Percentiles rank a stretch among this genome's conserved stretches.
Evolutionary conservation across 2,888 invertebrate species (phyloP).

Genomic region (Penaeus monodon): DNA sequence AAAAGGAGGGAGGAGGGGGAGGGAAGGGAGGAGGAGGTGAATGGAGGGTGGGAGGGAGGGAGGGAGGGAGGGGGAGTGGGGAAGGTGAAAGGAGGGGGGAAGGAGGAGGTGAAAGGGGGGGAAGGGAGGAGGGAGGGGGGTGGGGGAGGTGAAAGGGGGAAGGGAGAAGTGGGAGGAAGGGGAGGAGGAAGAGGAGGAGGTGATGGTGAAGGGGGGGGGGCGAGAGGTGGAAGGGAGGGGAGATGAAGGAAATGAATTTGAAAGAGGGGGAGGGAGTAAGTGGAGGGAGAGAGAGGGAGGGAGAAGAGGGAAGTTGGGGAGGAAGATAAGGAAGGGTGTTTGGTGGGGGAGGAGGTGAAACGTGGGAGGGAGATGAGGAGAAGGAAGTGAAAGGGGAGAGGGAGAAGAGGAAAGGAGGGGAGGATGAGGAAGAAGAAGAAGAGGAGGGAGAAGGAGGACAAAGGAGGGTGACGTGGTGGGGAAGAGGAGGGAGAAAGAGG

Average conservation of each 20-base stretch:
- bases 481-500: no score
- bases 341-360: neutral
- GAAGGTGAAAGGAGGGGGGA: no score
- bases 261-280: no score
- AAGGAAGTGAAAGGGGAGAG: no score
- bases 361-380: fast-evolving
- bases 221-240: no score
- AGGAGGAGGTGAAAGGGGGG: neutral
- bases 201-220: neutral
- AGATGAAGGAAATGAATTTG: no score
- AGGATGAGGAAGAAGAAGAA: no score
- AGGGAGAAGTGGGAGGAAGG: neutral
- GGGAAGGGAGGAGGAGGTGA: neutral
- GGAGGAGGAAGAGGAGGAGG: neutral
- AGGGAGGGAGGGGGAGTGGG: neutral
- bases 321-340: neutral
- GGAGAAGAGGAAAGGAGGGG: no score
- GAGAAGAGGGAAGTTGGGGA: neutral
- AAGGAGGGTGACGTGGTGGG: no score
- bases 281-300: neutral
- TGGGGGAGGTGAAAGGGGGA: neutral
- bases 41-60: neutral
- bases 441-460: neutral
- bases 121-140: neutral
- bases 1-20: neutral